Evolutionary conservation across 2,888 invertebrate species (phyloP).

Genomic region (Eupsilia transversa): DNA sequence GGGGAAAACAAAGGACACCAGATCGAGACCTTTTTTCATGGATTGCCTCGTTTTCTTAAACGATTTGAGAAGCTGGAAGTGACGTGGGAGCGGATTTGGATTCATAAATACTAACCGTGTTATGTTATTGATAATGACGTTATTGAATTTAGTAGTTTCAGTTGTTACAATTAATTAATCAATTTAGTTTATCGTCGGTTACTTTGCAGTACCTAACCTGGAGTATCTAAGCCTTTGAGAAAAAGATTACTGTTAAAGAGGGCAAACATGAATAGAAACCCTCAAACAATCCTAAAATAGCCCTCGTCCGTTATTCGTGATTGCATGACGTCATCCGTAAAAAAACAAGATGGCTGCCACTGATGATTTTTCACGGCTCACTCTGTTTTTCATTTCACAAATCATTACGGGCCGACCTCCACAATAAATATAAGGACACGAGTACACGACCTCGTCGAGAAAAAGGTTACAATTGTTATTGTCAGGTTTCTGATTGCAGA

Average conservation of each 20-base stretch:
- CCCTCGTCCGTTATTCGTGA: constrained; percentile 61
- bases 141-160: neutral
- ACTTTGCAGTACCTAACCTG: neutral
- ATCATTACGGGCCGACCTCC: constrained; percentile 65
- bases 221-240: neutral
- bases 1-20: constrained; percentile 43
- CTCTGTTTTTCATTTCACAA: constrained; percentile 72
- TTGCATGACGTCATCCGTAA: constrained; percentile 74
- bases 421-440: constrained; percentile 57
- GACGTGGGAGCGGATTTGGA: neutral
- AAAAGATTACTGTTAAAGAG: neutral
- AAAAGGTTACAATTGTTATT: constrained; percentile 68
- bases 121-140: neutral
- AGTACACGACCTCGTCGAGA: constrained; percentile 66
- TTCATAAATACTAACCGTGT: neutral
- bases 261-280: constrained; percentile 29
- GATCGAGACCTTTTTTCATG: constrained; percentile 7
- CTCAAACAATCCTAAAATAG: constrained; percentile 49
- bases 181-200: neutral
- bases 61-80: neutral
- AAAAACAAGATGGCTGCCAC: constrained; percentile 66
- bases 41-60: constrained; percentile 2
- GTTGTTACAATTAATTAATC: neutral
- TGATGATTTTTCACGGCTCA: constrained; percentile 63
- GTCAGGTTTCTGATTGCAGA: constrained; percentile 70